These are phyloP conservation scores for Rhinatrema bivittatum DNA, from an alignment of 2,797 vertebrate genomes.

Conservation along the genomic window DNA sequence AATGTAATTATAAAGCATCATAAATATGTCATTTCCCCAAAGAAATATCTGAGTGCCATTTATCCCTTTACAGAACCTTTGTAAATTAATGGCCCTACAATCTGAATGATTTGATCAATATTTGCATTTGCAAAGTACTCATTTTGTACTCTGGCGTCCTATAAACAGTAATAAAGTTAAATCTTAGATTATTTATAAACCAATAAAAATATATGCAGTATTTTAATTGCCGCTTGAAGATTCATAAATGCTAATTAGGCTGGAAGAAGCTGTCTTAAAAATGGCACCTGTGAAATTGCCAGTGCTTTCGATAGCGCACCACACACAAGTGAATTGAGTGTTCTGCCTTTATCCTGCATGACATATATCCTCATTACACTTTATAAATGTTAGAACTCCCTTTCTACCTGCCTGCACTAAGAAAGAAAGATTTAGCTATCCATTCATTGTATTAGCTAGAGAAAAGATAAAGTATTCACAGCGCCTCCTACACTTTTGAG, in stretches of 20 bases:
- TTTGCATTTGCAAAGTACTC: slow-evolving; percentile 37
- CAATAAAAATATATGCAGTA: slow-evolving; percentile 32
- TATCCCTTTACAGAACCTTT: slow-evolving; percentile 41
- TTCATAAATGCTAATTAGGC: slow-evolving; percentile 46
- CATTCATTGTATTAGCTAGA: slow-evolving; percentile 20
- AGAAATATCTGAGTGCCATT: slow-evolving; percentile 22
- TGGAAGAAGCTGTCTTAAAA: slow-evolving; percentile 31
- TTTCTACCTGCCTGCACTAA: too few relatives aligned
- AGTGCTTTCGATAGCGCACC: slow-evolving; percentile 6
- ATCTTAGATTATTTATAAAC: slow-evolving; percentile 43
- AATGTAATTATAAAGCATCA: slow-evolving; percentile 11
- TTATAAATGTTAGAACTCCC: slow-evolving; percentile 17
- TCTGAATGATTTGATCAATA: slow-evolving; percentile 44
- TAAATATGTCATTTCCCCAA: slow-evolving; percentile 18
- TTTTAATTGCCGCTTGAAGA: slow-evolving; percentile 48
- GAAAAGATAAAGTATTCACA: slow-evolving; percentile 23
- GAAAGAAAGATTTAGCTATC: too few relatives aligned
- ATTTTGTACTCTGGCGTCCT: slow-evolving; percentile 34
- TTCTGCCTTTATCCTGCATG: slow-evolving; percentile 23
- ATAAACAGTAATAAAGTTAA: slow-evolving; percentile 45
- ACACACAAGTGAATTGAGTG: neutral
- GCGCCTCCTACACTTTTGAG: neutral
- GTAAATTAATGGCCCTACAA: slow-evolving; percentile 36
- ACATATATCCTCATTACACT: slow-evolving; percentile 21
- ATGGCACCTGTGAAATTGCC: slow-evolving; percentile 30